These are phyloP conservation scores for Lepus oiostolus DNA, from an alignment of 2,797 vertebrate genomes.

Conservation along the genomic window DNA sequence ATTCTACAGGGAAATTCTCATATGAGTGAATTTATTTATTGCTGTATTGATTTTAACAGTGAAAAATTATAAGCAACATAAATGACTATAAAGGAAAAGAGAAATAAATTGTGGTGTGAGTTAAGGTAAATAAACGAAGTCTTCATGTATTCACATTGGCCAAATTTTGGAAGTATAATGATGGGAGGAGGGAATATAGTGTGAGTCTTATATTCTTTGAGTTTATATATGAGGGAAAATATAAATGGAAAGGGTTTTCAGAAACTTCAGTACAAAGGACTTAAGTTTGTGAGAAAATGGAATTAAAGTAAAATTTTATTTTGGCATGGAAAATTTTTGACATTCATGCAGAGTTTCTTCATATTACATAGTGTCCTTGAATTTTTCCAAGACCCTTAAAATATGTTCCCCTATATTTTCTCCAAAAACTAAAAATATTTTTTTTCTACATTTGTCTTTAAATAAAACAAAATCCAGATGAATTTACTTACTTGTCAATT, in stretches of 20 bases:
- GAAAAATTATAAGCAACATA: neutral
- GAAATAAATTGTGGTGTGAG: neutral
- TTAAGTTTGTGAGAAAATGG: too few relatives aligned
- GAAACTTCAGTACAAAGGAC: neutral
- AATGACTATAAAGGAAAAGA: neutral
- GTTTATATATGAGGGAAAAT: slow-evolving; percentile 23
- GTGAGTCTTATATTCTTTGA: neutral
- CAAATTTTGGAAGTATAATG: neutral
- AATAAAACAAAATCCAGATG: too few relatives aligned
- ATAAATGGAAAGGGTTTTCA: neutral
- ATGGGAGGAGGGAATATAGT: neutral
- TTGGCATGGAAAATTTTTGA: too few relatives aligned
- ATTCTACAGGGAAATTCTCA: neutral
- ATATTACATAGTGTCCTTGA: too few relatives aligned
- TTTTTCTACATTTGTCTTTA: too few relatives aligned
- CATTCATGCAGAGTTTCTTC: too few relatives aligned
- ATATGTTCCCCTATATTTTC: too few relatives aligned
- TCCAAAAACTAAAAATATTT: too few relatives aligned
- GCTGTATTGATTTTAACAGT: slow-evolving; percentile 37
- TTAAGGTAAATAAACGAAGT: neutral
- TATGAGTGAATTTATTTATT: neutral
- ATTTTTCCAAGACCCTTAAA: too few relatives aligned
- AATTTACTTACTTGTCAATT: too few relatives aligned
- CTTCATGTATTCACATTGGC: neutral
- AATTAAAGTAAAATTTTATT: too few relatives aligned